Evolutionary conservation across 2,797 vertebrate species (phyloP).

Genomic region (Anabacerthia variegaticeps): DNA sequence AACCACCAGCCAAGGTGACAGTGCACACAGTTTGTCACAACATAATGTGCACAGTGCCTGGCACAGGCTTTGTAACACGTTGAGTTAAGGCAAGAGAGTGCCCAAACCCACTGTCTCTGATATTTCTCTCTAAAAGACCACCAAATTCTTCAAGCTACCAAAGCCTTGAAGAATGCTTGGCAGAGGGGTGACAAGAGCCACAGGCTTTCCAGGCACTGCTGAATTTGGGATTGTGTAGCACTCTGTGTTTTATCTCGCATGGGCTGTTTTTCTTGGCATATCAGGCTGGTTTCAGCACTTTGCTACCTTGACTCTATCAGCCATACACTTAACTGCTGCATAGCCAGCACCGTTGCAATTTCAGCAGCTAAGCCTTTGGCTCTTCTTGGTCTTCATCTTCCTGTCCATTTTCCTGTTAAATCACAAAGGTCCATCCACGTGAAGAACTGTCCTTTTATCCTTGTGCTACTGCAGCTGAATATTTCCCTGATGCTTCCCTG

Average conservation of each 20-base stretch:
- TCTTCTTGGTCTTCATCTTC: background rate
- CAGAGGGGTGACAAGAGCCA: background rate
- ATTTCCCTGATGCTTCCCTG: background rate
- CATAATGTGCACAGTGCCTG: background rate
- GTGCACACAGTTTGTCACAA: background rate
- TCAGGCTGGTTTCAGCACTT: background rate
- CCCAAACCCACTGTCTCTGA: background rate
- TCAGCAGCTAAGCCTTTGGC: background rate
- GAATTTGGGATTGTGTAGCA: background rate
- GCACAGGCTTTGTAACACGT: background rate
- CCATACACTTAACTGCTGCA: background rate
- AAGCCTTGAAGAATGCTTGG: background rate
- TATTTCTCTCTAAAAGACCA: background rate
- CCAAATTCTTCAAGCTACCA: too few species aligned
- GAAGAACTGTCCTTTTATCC: background rate
- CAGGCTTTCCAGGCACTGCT: background rate
- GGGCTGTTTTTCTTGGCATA: background rate
- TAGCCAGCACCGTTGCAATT: background rate
- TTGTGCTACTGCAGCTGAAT: background rate
- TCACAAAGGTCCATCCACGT: accelerated
- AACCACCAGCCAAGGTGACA: background rate
- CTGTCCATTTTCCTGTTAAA: background rate
- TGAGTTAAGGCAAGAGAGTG: background rate
- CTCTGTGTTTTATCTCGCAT: accelerated
- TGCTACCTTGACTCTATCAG: background rate